phyloP scores from a whole-genome alignment of 2,888 invertebrate genomes.

The Chrysotoxum bicinctum region DNA sequence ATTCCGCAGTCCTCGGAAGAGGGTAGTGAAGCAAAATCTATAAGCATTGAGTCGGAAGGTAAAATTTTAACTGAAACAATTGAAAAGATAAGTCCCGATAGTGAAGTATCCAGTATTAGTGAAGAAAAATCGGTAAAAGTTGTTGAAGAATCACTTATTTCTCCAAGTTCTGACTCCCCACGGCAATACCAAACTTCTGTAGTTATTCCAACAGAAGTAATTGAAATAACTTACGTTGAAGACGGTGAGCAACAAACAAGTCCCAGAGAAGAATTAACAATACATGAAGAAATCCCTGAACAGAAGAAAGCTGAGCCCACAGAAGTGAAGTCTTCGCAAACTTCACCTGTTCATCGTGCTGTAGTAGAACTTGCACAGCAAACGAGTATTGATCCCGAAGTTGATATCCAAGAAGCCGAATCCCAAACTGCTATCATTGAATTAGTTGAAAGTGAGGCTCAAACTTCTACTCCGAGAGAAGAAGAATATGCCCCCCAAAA shows the following conservation, averaged over 20 bases:
- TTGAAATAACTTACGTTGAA: conserved; percentile 80
- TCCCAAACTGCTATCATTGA: conserved; percentile 79
- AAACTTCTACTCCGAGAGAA: conserved; percentile 75
- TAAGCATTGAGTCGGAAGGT: conserved; percentile 76
- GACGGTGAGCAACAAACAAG: conserved; percentile 85
- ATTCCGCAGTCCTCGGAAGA: conserved; percentile 82
- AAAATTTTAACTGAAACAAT: conserved; percentile 78
- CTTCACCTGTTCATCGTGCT: conserved; percentile 79
- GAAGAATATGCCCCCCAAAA: conserved; percentile 74
- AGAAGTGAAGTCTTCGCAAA: conserved; percentile 82
- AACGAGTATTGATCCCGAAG: conserved; percentile 76
- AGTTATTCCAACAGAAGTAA: conserved; percentile 79
- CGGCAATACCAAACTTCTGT: conserved; percentile 84
- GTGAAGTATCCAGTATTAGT: conserved; percentile 81
- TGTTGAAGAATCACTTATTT: conserved; percentile 85
- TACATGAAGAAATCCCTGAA: background rate
- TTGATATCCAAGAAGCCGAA: conserved; percentile 78
- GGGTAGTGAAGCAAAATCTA: conserved; percentile 78
- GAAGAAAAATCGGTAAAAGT: conserved; percentile 85
- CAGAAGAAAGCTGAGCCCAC: conserved; percentile 80
- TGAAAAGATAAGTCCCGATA: conserved; percentile 81
- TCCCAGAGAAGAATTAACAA: conserved; percentile 77
- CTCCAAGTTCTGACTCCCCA: conserved; percentile 84
- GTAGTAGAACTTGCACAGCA: conserved; percentile 77
- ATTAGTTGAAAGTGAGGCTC: conserved; percentile 79